Evolutionary conservation across 2,113 vertebrate species (phyloP), one percentile per base, ranked within the genome.

Genomic region (Onychostruthus taczanowskii): DNA sequence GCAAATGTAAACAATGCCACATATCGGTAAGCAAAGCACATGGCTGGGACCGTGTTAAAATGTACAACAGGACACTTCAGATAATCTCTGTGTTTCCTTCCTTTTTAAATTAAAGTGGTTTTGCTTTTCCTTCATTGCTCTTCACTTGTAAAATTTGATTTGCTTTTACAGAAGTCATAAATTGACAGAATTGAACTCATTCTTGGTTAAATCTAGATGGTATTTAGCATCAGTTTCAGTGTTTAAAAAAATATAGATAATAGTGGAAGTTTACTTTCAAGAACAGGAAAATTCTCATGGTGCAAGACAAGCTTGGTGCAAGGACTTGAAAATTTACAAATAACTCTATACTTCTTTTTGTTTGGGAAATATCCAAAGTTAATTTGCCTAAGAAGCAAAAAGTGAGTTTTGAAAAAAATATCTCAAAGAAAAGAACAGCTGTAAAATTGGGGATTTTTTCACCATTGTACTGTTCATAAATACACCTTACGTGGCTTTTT

Each of bases 21-120:
- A 1, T 97, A 97, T 33, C 95, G 98, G 98, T 98, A 81, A 98
- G 97, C 50, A 79, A 86, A 77, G 10, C 21, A 30, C 31, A 23
- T 84, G 33, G 3, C n/a, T 74, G 20, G 75, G 39, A 23, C 39
- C 0, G 0, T n/a, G n/a, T 41, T 49, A 59, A 93, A 73, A 62
- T 61, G 52, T 46, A 15, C 44, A 30, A 0, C 2, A 50, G 62
- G 16, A 69, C 10, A 28, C 27, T 63, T 89, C 62, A 58, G 37
- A 30, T 64, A 74, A 73, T 87, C 10, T 20, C 33, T 44, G 4
- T 47, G 7, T 62, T 84, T 50, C 35, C 8, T 84, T n/a, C 47
- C 39, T 64, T 6, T 35, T 59, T 8, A 3, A 70, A 28, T 69
- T 69, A 6, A 75, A 61, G 11, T 50, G 12, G 31, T 77, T 11